Percentiles rank a stretch among this genome's conserved stretches.
These are phyloP conservation scores for Bolinopsis microptera DNA, from an alignment of 37 sponge, comb jelly and placozoan species.

Conservation along the genomic window DNA sequence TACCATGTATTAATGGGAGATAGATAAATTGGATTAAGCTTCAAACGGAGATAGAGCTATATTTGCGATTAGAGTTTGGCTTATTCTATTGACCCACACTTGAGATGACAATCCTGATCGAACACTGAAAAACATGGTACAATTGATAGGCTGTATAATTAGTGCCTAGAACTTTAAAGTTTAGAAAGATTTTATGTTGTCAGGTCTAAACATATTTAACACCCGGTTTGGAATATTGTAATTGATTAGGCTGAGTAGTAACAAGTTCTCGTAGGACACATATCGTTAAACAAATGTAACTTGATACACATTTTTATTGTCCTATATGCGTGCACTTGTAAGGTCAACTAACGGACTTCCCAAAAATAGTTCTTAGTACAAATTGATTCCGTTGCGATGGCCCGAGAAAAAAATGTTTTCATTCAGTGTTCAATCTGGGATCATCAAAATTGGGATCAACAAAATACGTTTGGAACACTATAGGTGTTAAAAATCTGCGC, in stretches of 20 bases:
- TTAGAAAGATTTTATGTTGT: too few relatives aligned
- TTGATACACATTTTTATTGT: background rate
- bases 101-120: background rate
- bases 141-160: too few relatives aligned
- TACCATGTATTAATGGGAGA: constrained; percentile 1
- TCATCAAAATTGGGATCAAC: background rate
- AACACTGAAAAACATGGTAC: background rate
- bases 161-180: too few relatives aligned
- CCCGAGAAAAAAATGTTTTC: too few relatives aligned
- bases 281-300: background rate
- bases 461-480: background rate
- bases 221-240: too few relatives aligned
- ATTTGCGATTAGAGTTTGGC: background rate
- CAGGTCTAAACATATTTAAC: too few relatives aligned
- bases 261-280: too few relatives aligned
- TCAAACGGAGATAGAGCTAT: background rate
- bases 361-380: too few relatives aligned
- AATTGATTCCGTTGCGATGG: too few relatives aligned
- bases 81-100: background rate
- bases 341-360: background rate
- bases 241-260: too few relatives aligned
- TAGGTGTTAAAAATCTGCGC: background rate
- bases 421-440: background rate
- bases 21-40: background rate
- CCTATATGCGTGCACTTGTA: background rate